Evolutionary conservation across 2,797 vertebrate species (phyloP).

Genomic region (Hemitrygon akajei): DNA sequence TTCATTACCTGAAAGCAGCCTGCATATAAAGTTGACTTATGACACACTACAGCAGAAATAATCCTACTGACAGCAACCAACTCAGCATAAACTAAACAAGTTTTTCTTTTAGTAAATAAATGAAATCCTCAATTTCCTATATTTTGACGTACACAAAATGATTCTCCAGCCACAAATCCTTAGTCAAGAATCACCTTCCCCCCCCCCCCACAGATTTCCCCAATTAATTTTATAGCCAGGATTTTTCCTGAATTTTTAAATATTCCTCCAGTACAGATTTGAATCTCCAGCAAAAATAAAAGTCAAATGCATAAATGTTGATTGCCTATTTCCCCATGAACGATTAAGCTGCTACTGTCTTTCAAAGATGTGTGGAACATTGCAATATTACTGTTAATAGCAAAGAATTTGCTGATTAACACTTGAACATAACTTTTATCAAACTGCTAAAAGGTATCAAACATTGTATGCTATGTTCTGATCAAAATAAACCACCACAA

Average conservation of each 20-base stretch:
- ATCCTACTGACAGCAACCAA: background rate
- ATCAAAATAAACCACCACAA: background rate
- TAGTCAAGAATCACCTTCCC: background rate
- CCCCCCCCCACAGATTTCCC: background rate
- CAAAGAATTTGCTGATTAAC: slow-evolving; percentile 28
- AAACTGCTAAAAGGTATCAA: slow-evolving; percentile 6
- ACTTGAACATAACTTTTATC: slow-evolving; percentile 29
- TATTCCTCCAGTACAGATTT: background rate
- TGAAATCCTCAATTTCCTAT: background rate
- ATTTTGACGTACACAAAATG: background rate
- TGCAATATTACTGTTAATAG: slow-evolving; percentile 15
- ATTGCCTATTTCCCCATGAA: background rate
- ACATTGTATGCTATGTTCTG: background rate
- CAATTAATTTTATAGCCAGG: background rate
- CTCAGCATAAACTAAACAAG: background rate
- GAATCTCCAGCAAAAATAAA: background rate
- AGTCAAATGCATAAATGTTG: background rate
- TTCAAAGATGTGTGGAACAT: background rate
- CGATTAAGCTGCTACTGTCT: background rate
- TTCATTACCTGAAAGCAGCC: no score
- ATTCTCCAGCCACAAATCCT: background rate
- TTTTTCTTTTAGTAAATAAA: background rate
- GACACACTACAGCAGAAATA: background rate
- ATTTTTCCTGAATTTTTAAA: background rate
- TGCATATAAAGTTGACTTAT: background rate